Evolutionary conservation across 1,140 invertebrate species (phyloP).

Genomic region (Pseudomyrmex cubaensis): DNA sequence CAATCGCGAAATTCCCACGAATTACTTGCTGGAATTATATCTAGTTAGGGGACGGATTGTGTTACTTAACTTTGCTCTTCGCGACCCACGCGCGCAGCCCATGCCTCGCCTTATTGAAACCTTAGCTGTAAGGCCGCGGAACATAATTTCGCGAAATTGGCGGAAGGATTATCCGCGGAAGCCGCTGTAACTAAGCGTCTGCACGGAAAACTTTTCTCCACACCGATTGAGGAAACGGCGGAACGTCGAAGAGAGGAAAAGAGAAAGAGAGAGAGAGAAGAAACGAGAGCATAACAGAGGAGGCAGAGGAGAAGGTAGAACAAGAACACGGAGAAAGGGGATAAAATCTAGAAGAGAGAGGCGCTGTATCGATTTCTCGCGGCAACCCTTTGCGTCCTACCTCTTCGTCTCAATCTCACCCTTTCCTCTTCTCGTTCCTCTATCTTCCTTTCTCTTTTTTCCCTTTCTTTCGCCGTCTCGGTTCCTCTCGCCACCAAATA

Average conservation of each 20-base stretch:
- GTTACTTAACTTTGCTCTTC: conserved; percentile 56
- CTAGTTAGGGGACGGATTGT: conserved; percentile 47
- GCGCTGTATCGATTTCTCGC: conserved; percentile 67
- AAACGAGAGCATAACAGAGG: background rate
- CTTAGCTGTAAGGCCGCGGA: conserved; percentile 53
- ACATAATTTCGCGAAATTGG: conserved; percentile 65
- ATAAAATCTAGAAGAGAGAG: conserved; percentile 68
- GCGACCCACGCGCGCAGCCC: conserved; percentile 40
- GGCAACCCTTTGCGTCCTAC: conserved; percentile 61
- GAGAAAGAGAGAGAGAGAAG: background rate
- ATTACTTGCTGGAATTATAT: conserved; percentile 56
- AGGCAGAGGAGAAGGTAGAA: conserved; percentile 26
- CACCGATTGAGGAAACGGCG: conserved; percentile 19
- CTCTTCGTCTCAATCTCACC: conserved; percentile 43
- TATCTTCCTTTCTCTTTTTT: background rate
- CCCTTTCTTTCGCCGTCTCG: conserved; percentile 6
- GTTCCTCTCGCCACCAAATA: conserved; percentile 67
- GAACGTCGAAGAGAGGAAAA: background rate
- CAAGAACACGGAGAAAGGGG: conserved; percentile 36
- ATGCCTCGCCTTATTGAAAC: conserved; percentile 55
- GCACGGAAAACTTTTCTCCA: conserved; percentile 58
- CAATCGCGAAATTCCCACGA: conserved; percentile 40
- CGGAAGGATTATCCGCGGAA: conserved; percentile 60
- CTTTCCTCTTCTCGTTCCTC: background rate
- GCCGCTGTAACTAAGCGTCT: conserved; percentile 65